Percentiles rank a stretch among this genome's conserved stretches.
Conservation (phyloP, 2,797 vertebrate genomes). For the Anguilla anguilla region DNA sequence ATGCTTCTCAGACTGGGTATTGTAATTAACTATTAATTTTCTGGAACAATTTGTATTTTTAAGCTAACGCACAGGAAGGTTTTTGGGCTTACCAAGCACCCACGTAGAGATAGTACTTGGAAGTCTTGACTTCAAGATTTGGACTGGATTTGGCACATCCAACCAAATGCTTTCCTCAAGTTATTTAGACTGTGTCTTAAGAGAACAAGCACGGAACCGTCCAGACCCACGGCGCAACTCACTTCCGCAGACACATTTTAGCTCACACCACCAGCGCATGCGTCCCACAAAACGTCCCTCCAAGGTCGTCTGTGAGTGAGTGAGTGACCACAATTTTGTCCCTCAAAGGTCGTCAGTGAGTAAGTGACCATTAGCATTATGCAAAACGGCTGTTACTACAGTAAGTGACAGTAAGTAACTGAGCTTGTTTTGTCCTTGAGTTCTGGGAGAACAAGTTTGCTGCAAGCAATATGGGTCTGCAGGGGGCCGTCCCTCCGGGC, state of each 20-base stretch:
- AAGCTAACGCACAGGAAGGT: not conserved
- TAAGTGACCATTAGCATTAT: not conserved
- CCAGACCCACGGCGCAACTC: no score
- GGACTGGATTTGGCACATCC: not conserved
- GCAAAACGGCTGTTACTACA: not conserved
- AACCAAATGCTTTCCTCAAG: not conserved
- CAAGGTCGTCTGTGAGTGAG: no score
- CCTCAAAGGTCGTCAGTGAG: no score
- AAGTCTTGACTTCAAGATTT: not conserved
- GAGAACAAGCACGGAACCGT: no score
- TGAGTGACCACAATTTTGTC: no score
- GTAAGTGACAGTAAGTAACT: not conserved
- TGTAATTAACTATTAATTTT: not conserved
- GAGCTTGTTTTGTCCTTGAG: not conserved
- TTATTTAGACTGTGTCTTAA: not conserved
- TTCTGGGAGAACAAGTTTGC: not conserved
- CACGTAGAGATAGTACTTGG: not conserved
- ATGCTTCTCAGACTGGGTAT: not conserved
- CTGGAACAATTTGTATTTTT: no score
- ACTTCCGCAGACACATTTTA: no score
- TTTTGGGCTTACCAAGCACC: not conserved
- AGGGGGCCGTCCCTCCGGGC: not conserved
- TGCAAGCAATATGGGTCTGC: not conserved
- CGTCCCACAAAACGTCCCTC: no score
- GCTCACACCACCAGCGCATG: no score